phyloP scores from a whole-genome alignment of 2,113 vertebrate species.

The Gulo gulo region DNA sequence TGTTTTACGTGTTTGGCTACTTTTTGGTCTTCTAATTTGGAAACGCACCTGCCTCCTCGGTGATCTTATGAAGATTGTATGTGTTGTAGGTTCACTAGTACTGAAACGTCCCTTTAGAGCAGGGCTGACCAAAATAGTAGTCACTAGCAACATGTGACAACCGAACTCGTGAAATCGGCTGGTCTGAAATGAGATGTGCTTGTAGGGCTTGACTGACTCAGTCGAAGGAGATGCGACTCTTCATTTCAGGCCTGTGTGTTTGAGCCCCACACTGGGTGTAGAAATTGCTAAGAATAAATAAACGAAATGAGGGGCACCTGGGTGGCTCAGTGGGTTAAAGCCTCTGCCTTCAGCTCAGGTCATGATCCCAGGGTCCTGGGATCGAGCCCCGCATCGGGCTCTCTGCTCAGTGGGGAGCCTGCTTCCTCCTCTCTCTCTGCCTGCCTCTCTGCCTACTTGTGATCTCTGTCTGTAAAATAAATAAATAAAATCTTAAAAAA shows the following conservation, averaged over 20 bases:
- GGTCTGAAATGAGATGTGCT: background rate
- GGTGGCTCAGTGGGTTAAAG: too few species aligned
- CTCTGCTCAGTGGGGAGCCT: too few species aligned
- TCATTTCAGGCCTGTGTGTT: background rate
- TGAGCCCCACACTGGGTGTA: background rate
- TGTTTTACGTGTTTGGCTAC: background rate
- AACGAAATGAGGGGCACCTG: background rate
- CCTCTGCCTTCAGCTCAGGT: too few species aligned
- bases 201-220: background rate
- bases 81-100: background rate
- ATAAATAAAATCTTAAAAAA: too few species aligned
- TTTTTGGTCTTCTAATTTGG: slow-evolving; percentile 11
- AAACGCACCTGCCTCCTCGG: background rate
- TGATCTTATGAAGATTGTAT: background rate
- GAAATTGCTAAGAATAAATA: background rate
- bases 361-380: too few species aligned
- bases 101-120: background rate
- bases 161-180: background rate
- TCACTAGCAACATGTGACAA: background rate
- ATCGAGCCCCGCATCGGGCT: too few species aligned
- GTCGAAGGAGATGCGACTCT: background rate
- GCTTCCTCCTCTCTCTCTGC: too few species aligned
- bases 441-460: too few species aligned
- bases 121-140: background rate
- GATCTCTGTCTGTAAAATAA: too few species aligned